phyloP scores from a whole-genome alignment of 2,888 invertebrate genomes.

The Drosophila seclusa region DNA sequence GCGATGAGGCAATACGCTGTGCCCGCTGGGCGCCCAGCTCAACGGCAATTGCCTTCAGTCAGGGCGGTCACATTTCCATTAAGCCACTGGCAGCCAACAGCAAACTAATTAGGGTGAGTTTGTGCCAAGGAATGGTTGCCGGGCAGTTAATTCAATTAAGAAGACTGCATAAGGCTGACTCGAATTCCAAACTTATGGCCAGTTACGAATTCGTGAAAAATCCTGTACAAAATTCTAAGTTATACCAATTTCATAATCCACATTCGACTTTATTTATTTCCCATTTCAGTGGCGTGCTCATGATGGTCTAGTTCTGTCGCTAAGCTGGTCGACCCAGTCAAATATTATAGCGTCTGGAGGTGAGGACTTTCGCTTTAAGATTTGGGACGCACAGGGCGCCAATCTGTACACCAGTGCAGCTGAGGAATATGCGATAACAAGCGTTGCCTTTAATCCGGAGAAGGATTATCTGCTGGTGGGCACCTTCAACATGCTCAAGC shows the following conservation, averaged over 20 bases:
- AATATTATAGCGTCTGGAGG: constrained; percentile 97
- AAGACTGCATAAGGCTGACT: neutral
- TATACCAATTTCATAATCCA: neutral
- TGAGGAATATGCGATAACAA: constrained; percentile 96
- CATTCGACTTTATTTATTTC: constrained; percentile 17
- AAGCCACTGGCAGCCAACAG: constrained; percentile 91
- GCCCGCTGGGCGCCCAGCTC: constrained; percentile 93
- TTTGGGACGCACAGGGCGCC: constrained; percentile 97
- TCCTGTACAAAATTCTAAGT: neutral
- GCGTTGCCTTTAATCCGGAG: constrained; percentile 95
- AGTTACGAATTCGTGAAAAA: neutral
- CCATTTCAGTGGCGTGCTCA: constrained; percentile 96
- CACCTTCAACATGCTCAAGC: constrained; percentile 94
- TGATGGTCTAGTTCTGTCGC: constrained; percentile 95
- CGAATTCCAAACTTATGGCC: accelerated
- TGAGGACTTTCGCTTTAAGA: constrained; percentile 93
- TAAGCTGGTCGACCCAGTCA: constrained; percentile 97
- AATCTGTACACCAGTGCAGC: constrained; percentile 93
- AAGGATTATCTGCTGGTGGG: constrained; percentile 97
- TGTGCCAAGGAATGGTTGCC: neutral
- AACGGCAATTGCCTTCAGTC: constrained; percentile 89
- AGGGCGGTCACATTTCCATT: constrained; percentile 88
- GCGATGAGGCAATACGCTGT: constrained; percentile 93
- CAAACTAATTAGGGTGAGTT: constrained; percentile 88
- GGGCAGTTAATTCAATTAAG: neutral